Conservation (phyloP, 2,888 invertebrate genomes). For the Rotaria macrura region DNA sequence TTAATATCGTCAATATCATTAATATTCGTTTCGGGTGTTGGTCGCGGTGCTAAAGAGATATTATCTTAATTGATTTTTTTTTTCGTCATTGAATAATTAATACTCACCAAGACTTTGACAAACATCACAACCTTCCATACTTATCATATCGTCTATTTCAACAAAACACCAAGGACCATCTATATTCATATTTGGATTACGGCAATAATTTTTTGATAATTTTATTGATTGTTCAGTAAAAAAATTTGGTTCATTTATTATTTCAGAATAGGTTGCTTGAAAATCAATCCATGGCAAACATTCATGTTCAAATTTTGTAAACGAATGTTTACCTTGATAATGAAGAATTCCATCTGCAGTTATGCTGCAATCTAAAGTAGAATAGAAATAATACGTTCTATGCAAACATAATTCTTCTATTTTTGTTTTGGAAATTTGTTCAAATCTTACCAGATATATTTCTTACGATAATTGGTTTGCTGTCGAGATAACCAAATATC, state of each 20-base stretch:
- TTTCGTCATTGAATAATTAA: background rate
- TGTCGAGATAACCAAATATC: background rate
- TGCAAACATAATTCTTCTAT: too few species aligned
- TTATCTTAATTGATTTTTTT: background rate
- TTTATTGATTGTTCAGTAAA: background rate
- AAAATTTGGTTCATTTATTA: background rate
- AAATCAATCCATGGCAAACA: conserved; percentile 8
- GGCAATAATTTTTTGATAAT: background rate
- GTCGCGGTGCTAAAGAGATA: background rate
- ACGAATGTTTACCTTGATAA: conserved; percentile 17
- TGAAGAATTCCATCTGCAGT: background rate
- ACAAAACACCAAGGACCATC: conserved; percentile 11
- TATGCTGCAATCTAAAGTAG: background rate
- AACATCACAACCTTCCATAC: background rate
- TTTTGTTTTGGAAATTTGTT: background rate
- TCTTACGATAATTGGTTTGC: background rate
- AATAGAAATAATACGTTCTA: too few species aligned
- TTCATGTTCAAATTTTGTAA: background rate
- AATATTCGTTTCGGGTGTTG: background rate
- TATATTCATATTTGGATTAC: background rate
- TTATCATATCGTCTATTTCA: background rate
- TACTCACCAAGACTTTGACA: background rate
- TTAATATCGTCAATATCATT: background rate
- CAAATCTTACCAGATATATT: background rate
- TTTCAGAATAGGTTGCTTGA: background rate